Evolutionary conservation across 2,113 vertebrate species (phyloP).

Genomic region (Oceanodroma tethys): DNA sequence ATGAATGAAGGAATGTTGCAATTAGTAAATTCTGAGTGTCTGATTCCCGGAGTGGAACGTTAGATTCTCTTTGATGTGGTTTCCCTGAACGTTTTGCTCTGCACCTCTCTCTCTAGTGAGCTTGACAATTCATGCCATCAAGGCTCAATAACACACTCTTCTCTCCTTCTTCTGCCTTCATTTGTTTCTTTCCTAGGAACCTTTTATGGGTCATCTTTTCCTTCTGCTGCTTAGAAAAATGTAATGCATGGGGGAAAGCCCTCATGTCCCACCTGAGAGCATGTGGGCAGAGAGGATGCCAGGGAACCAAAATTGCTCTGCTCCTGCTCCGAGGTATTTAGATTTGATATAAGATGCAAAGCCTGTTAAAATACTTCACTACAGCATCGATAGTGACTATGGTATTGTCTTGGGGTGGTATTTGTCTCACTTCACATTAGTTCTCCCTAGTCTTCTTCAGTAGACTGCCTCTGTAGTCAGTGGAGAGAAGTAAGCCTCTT

Average conservation of each 20-base stretch:
- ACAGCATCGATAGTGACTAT: neutral
- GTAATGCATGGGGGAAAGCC: neutral
- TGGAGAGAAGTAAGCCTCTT: neutral
- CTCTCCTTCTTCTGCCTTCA: neutral
- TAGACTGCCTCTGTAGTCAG: neutral
- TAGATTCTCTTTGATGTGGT: constrained; percentile 5
- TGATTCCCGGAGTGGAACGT: neutral
- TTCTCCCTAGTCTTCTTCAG: neutral
- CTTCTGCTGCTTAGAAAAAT: neutral
- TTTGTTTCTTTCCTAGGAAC: neutral
- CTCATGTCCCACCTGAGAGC: neutral
- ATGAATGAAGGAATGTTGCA: neutral
- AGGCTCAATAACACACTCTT: neutral
- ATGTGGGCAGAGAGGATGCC: neutral
- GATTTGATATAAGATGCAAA: neutral
- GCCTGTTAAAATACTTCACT: neutral
- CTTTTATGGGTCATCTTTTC: neutral
- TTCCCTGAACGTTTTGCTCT: neutral
- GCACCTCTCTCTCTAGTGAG: neutral
- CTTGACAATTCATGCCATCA: neutral
- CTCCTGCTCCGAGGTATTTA: neutral
- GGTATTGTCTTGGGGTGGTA: neutral
- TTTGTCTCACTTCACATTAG: neutral
- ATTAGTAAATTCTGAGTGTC: neutral
- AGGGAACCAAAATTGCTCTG: neutral